Evolutionary conservation across 2,113 vertebrate species (phyloP), one percentile per base, ranked within the genome.

Genomic region (Eptatretus burgeri): DNA sequence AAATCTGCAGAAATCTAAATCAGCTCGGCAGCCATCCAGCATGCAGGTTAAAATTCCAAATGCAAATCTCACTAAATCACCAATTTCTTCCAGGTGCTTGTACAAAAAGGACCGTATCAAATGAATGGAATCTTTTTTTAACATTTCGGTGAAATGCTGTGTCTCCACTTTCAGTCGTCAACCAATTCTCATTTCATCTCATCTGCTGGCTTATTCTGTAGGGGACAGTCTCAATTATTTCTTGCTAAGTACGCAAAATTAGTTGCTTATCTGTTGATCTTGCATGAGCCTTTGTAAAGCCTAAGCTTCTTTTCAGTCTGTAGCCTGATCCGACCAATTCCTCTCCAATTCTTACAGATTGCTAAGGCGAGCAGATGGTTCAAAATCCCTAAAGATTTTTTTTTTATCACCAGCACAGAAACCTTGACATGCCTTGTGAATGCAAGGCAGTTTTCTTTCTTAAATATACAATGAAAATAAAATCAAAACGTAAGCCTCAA

Each of bases 241-340:
- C 79, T 85, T 79, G 77, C 77, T 85, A 86, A 85, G 82, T 85
- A 84, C 80, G 82, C 78, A 88, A 85, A 89, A 88, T 88, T 82
- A 85, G 77, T 80, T 84, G 80, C 83, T 91, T 86, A 91, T 86
- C 82, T 72, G 83, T 80, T 85, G 83, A 87, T 93, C 84, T 77
- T 81, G 84, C 84, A 86, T 82, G 80, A 88, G 85, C 85, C 81
- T 78, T 78, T 78, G 80, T 78, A 83, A 82, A 83, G 81, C 82
- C 77, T 80, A 60, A 60, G 56, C 56, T 60, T 60, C 56, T 60
- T 60, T 60, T 20, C 56, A 60, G 56, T 60, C 20, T 60, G 56
- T 10, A 60, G 56, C 56, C 56, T 60, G 56, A 60, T 60, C 56
- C 56, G 20, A 60, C 56, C 56, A 60, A 60, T 60, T 60, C 56